Conservation (phyloP, 2,888 invertebrate genomes). For the Philhelius pedissequus region DNA sequence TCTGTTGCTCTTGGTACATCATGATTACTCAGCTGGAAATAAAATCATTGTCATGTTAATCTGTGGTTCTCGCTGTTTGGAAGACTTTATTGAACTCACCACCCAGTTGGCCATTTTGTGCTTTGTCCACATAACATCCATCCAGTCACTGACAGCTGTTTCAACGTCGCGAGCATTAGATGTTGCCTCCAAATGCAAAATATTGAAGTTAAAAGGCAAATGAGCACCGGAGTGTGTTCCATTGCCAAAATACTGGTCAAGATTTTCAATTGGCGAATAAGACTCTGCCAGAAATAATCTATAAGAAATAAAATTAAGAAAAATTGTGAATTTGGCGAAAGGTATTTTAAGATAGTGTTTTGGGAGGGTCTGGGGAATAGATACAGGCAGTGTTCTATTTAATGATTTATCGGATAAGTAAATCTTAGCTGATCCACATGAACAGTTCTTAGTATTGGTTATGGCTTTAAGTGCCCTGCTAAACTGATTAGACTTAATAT, state of each 20-base stretch:
- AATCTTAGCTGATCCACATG: no score
- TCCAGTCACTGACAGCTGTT: conserved; percentile 80
- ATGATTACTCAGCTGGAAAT: conserved; percentile 83
- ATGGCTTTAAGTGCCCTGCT: no score
- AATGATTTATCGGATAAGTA: no score
- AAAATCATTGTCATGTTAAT: neutral
- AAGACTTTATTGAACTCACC: conserved; percentile 76
- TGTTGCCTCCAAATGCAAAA: conserved; percentile 80
- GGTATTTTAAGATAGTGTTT: no score
- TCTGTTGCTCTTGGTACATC: conserved; percentile 83
- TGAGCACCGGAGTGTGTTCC: conserved; percentile 79
- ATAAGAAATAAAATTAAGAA: neutral
- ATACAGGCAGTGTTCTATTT: no score
- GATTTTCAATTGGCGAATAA: conserved; percentile 79
- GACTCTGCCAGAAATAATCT: conserved; percentile 82
- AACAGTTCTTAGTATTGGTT: no score
- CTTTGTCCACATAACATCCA: conserved; percentile 80
- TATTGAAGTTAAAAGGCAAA: conserved; percentile 84
- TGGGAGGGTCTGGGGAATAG: no score
- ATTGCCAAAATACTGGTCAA: conserved; percentile 82
- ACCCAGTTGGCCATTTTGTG: conserved; percentile 84
- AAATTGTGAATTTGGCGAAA: no score
- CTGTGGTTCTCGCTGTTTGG: no score
- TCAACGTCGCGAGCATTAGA: conserved; percentile 81
- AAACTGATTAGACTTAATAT: no score